Conservation (phyloP, 2,113 vertebrate species). For the Dryoscopus gambensis region DNA sequence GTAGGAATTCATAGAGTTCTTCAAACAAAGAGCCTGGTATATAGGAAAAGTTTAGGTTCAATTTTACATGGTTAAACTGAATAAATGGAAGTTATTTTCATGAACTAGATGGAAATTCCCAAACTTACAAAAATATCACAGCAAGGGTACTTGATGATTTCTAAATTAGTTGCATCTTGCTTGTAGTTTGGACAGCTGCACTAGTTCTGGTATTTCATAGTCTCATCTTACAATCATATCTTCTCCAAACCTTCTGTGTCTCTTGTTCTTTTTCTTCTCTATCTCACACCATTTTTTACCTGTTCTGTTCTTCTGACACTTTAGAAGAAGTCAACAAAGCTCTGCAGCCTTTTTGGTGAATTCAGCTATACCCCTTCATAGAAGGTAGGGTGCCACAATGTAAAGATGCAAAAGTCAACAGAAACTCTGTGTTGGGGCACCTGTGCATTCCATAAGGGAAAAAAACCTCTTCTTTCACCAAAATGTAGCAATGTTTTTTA, state of each 20-base stretch:
- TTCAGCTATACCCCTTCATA: neutral
- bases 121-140: neutral
- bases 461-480: neutral
- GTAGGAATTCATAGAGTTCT: neutral
- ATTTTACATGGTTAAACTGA: neutral
- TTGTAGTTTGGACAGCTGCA: neutral
- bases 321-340: neutral
- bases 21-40: neutral
- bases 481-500: neutral
- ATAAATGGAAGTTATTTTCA: neutral
- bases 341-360: neutral
- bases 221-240: neutral
- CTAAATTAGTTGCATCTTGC: neutral
- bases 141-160: neutral
- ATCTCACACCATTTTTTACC: neutral
- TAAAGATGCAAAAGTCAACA: neutral
- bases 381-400: neutral
- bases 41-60: neutral
- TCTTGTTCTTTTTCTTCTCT: neutral
- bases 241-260: neutral
- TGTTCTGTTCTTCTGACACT: neutral
- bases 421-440: neutral
- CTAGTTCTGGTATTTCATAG: neutral
- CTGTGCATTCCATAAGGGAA: accelerated
- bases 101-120: neutral